Conservation (phyloP, 2,797 vertebrate species). For the Nannoperca obscura region DNA sequence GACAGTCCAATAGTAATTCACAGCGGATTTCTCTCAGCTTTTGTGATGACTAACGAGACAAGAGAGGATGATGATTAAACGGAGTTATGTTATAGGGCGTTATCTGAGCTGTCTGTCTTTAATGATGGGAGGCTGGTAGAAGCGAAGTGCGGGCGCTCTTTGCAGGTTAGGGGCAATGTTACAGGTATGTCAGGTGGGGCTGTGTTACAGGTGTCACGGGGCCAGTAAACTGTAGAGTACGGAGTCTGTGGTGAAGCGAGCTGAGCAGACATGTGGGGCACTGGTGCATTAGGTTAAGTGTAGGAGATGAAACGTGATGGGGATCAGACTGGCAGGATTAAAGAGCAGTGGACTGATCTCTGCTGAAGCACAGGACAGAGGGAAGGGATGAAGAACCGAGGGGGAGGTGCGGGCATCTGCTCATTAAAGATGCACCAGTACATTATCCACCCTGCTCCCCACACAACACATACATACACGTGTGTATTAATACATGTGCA, state of each 20-base stretch:
- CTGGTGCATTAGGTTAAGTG: constrained; percentile 77
- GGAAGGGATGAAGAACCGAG: constrained; percentile 51
- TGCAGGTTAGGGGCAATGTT: not conserved
- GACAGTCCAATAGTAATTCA: constrained; percentile 58
- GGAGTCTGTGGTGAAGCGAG: constrained; percentile 1
- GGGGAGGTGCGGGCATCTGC: constrained; percentile 60
- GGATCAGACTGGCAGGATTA: constrained; percentile 82
- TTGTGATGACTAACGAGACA: constrained; percentile 62
- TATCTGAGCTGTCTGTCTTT: constrained; percentile 19
- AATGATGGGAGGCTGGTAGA: constrained; percentile 1
- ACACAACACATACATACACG: constrained; percentile 4
- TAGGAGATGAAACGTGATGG: constrained; percentile 79
- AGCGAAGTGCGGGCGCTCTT: constrained; percentile 1
- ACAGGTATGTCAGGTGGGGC: constrained; percentile 14
- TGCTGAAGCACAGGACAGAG: constrained; percentile 63
- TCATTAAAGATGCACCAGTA: constrained; percentile 32
- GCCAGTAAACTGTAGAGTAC: constrained; percentile 6
- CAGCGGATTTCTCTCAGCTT: constrained; percentile 64
- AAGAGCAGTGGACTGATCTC: constrained; percentile 68
- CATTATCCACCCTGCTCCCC: not conserved
- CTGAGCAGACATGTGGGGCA: constrained; percentile 50
- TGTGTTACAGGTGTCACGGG: constrained; percentile 29
- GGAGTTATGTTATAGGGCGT: constrained; percentile 27
- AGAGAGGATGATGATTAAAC: constrained; percentile 57
- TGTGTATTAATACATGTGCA: not conserved